Evolutionary conservation across 2,888 invertebrate species (phyloP), one percentile per base, ranked within the genome.

Genomic region (Neria commutata): DNA sequence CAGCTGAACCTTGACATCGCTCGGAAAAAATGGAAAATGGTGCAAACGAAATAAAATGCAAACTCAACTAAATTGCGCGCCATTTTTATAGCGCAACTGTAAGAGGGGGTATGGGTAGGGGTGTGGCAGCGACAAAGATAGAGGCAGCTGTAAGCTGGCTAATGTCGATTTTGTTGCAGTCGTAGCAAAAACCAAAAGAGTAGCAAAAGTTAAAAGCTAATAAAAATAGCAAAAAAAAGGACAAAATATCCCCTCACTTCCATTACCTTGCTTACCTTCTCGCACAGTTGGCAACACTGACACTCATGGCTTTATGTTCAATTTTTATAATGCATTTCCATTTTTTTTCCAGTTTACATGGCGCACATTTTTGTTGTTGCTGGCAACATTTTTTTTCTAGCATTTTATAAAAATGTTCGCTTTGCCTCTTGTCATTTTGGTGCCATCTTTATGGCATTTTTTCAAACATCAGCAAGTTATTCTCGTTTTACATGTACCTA

Each of bases 1-100:
- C 17, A 42, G 21, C 42, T 21, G 19, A 42, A 42, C 42, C 21
- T 42, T 42, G 42, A 8, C 42, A 19, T 37, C 37, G 4, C 37
- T 37, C n/a, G n/a, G 37, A 37, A 37, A 37, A 14, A 37, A 37
- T 8, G 4, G 21, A 42, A 29, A 29, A 42, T 19, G n/a, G n/a
- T n/a, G 6, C 19, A 17, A 42, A 42, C 37, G 37, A 37, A 37
- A 21, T 40, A 52, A 40, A 52, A 40, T 47, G 40, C 47, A 52
- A 50, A 26, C 47, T 61, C 61, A 61, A 62, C n/a, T 66, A 71
- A 72, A 72, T 72, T 72, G 72, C 60, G 60, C 63, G 63, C 63
- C 63, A 71, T 71, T 71, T 71, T 65, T 70, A 67, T 68, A 62
- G n/a, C 69, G 65, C 33, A 42, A 54, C 42, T 11, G 45, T 52